phyloP scores from a whole-genome alignment of 2,113 vertebrate genomes.

The Barbus barbus region DNA sequence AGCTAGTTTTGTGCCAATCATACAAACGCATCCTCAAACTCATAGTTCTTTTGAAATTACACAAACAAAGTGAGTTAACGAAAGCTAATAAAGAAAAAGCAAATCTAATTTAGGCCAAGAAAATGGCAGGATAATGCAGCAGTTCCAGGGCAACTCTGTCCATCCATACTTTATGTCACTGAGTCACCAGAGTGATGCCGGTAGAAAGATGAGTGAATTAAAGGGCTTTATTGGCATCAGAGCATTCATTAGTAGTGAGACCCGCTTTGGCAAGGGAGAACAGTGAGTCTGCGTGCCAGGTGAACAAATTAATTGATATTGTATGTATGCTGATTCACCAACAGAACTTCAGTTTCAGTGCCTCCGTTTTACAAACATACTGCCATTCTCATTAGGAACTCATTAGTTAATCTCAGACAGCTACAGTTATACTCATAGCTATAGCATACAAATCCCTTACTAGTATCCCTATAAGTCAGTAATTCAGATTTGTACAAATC shows the following conservation, averaged over 20 bases:
- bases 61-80: not conserved
- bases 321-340: conserved; percentile 28
- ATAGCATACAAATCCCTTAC: too few relatives aligned
- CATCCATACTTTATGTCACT: not conserved
- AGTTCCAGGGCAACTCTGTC: conserved; percentile 6
- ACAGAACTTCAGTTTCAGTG: conserved; percentile 1
- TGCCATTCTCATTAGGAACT: not conserved
- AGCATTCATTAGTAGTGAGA: conserved; percentile 35
- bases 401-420: not conserved
- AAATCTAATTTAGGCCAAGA: not conserved
- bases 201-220: conserved; percentile 27
- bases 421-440: not conserved
- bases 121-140: not conserved
- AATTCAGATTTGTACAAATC: not conserved
- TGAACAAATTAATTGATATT: conserved; percentile 32
- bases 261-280: conserved; percentile 16
- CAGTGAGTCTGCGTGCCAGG: conserved; percentile 11
- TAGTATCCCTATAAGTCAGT: not conserved
- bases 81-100: not conserved
- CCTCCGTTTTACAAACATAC: not conserved
- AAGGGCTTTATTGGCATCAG: conserved; percentile 23
- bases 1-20: too few relatives aligned
- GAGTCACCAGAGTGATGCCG: not conserved
- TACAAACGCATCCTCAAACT: too few relatives aligned
- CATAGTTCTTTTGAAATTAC: not conserved